Evolutionary conservation across 2,888 invertebrate species (phyloP).

Genomic region (Sclerodermus sp.): DNA sequence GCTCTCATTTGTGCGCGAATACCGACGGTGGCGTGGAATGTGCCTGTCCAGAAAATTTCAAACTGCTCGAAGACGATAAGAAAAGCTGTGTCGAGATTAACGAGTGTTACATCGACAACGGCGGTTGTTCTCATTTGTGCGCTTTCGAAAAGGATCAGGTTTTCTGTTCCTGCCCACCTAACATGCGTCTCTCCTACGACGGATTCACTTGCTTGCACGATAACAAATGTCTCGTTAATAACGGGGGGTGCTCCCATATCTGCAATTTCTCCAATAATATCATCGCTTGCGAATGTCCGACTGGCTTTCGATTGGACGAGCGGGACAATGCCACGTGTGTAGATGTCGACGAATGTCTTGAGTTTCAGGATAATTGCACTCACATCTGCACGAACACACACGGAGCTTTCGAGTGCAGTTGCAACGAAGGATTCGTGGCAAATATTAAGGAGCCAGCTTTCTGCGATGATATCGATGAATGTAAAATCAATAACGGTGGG

Average conservation of each 20-base stretch:
- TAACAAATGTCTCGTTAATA: constrained; percentile 58
- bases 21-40: constrained; percentile 52
- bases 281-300: constrained; percentile 61
- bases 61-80: constrained; percentile 52
- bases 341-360: constrained; percentile 55
- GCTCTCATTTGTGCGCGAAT: constrained; percentile 57
- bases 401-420: constrained; percentile 60
- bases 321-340: constrained; percentile 52
- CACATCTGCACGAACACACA: constrained; percentile 57
- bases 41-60: constrained; percentile 58
- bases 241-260: constrained; percentile 60
- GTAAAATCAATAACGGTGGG: constrained; percentile 59
- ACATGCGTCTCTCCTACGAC: constrained; percentile 43
- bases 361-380: constrained; percentile 52
- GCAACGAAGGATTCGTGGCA: constrained; percentile 56
- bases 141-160: constrained; percentile 59
- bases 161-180: constrained; percentile 60
- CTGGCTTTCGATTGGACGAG: constrained; percentile 57
- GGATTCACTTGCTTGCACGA: constrained; percentile 56
- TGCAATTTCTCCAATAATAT: constrained; percentile 46
- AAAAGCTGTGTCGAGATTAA: constrained; percentile 60
- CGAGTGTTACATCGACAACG: constrained; percentile 60
- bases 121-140: constrained; percentile 64
- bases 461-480: constrained; percentile 58
- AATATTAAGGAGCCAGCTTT: constrained; percentile 50